Evolutionary conservation across 2,888 invertebrate species (phyloP), one percentile per base, ranked within the genome.

Genomic region (Drosophila bunnanda): DNA sequence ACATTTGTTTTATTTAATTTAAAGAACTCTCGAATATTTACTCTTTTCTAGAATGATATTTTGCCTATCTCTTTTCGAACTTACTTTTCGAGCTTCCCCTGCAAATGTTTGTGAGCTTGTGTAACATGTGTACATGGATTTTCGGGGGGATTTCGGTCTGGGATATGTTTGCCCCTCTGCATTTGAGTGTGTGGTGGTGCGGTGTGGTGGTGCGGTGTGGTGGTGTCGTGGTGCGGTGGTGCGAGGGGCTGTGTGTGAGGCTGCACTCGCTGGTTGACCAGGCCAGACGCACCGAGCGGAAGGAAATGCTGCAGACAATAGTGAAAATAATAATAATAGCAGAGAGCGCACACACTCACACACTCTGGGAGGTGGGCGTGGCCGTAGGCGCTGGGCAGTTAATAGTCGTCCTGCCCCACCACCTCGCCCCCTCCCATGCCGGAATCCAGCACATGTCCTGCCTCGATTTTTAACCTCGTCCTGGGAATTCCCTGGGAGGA

Each of bases 241-340:
- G n/a, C n/a, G 2, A 4, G 12, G 46, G 30, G 12, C n/a, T 53
- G 52, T 57, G 62, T 36, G 68, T 56, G 55, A 54, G 65, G 46
- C 52, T 73, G 70, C 65, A 71, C 48, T 69, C 64, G 52, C 62
- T 59, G 71, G 71, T 56, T 75, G 75, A 75, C 71, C 64, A 66
- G 58, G 50, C 60, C 65, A 67, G 62, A 56, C 57, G 65, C 58
- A 60, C 46, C 52, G 28, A 64, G 62, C 67, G 69, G 75, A 60
- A 77, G 78, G 76, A 68, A 78, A 76, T 68, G 69, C 59, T 75
- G 70, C 69, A 79, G 76, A 77, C 79, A 77, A 68, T 68, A 62
- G 66, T 73, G 55, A 70, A 76, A 78, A 76, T 73, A 78, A 78
- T 78, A 78, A 78, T 69, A 75, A 72, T 62, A 75, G 59, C 43